Evolutionary conservation across 2,113 vertebrate species (phyloP), one percentile per base, ranked within the genome.

Genomic region (Gadus chalcogrammus): DNA sequence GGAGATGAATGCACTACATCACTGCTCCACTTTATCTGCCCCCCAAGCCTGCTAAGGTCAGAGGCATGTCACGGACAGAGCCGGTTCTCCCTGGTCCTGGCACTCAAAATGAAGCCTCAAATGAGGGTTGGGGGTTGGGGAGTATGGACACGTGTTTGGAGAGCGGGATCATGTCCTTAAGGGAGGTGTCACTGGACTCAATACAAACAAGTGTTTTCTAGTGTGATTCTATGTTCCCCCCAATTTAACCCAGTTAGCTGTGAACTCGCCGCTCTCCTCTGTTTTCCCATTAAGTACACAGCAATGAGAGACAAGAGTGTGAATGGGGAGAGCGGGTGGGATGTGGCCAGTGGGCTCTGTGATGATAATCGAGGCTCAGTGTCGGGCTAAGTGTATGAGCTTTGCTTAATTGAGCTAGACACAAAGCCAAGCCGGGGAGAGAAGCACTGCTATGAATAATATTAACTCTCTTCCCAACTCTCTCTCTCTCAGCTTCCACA

Each of bases 351-450:
- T 61, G 48, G 73, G 72, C 71, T 52, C 60, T 74, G 72, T 85
- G 76, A 81, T 76, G 70, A 67, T 78, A 81, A 84, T 86, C 61
- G 35, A 75, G 77, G 65, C 67, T 80, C 70, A 70, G 73, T 71
- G 76, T 80, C 72, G 76, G 69, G 67, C 15, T 27, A 73, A 79
- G 78, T 76, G 70, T 76, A 64, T 80, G 72, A 79, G 68, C 75
- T 75, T 80, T 80, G 75, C 74, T 73, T 86, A 84, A 87, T 81
- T 80, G 76, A 80, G 80, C 74, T 63, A 78, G 82, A 83, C 73
- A 80, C 73, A 79, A 84, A 79, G 79, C 73, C 75, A 79, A 79
- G 80, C 68, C 66, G 16, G 63, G 71, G 79, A 75, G 77, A 77
- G 81, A 79, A 82, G 79, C 65, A 60, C 73, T 77, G 64, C 53